Conservation (phyloP, 2,113 vertebrate species). For the Taurulus bubalis region DNA sequence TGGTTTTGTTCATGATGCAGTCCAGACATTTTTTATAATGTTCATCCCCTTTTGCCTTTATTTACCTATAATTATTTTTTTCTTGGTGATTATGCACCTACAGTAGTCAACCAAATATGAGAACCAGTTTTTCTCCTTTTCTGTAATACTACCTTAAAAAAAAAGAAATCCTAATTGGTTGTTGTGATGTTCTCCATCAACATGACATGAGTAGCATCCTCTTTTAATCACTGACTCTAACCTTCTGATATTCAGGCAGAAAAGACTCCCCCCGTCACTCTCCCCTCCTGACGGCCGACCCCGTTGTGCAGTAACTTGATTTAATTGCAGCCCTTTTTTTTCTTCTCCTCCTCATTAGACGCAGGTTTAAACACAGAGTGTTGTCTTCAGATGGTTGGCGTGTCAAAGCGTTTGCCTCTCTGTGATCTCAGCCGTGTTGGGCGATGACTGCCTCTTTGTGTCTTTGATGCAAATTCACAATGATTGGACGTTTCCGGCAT, state of each 20-base stretch:
- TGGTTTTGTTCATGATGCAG: not conserved
- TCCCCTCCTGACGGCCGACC: not conserved
- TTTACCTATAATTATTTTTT: not conserved
- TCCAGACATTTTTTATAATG: not conserved
- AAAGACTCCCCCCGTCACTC: not conserved
- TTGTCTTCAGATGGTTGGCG: slow-evolving; percentile 83
- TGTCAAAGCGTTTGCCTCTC: slow-evolving; percentile 74
- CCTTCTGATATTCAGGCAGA: slow-evolving; percentile 31
- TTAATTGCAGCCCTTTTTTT: slow-evolving; percentile 72
- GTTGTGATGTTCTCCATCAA: not conserved
- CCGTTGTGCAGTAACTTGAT: slow-evolving; percentile 80
- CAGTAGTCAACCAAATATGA: not conserved
- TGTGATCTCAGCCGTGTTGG: slow-evolving; percentile 85
- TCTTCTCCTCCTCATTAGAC: slow-evolving; percentile 81
- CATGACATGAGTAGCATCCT: not conserved
- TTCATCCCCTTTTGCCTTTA: not conserved
- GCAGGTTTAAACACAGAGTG: slow-evolving; percentile 83
- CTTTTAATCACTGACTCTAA: slow-evolving; percentile 28
- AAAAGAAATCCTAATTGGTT: slow-evolving; percentile 25
- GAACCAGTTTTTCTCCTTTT: not conserved
- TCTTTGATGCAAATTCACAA: slow-evolving; percentile 86
- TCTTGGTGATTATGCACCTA: not conserved
- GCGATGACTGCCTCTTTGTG: slow-evolving; percentile 80
- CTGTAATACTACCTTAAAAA: not conserved
- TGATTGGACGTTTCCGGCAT: slow-evolving; percentile 51